Evolutionary conservation across 2,113 vertebrate species (phyloP), one percentile per base, ranked within the genome.

Genomic region (Syngnathoides biaculeatus): DNA sequence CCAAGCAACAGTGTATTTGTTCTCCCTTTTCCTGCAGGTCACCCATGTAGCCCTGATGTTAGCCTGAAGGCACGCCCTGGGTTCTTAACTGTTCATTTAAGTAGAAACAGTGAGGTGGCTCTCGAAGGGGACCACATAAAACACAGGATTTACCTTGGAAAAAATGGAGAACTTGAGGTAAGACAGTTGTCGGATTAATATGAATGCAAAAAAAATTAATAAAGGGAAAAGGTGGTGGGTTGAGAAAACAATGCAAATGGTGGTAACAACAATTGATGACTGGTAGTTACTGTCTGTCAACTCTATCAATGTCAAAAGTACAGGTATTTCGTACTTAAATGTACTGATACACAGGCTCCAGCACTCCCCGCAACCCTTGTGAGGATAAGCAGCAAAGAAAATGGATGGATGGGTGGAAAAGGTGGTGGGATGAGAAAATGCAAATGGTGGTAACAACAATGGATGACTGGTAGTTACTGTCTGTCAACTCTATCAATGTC

Each of bases 21-120:
- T 39, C 13, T 5, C 20, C 42, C 7, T 61, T 2, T 19, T 65
- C 47, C 11, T 47, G 3, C 73, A 86, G 80, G 67, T 47, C 24
- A 60, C 27, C 8, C 48, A 10, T 86, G 85, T 12, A 79, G 27
- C 24, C 82, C 82, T 15, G 45, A 60, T 4, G 43, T 83, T 30
- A 38, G 4, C 1, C 63, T 86, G 22, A 53, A n/a, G 0, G 48
- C 76, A 0, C 50, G 22, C 5, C 64, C 78, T 0, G 72, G 71
- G 0, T 42, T n/a, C 20, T 72, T 86, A 11, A 72, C 59, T 0
- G 72, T 86, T 4, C 12, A 58, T 43, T 5, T 84, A 64, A 58
- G 2, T 1, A 22, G 9, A 3, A 38, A 70, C 30, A 47, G 79
- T 66, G 15, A 12, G 1, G 3, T 84, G 17, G 14, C 42, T 15